phyloP scores from a whole-genome alignment of 2,888 invertebrate species.

The Flexamia atlantica region DNA sequence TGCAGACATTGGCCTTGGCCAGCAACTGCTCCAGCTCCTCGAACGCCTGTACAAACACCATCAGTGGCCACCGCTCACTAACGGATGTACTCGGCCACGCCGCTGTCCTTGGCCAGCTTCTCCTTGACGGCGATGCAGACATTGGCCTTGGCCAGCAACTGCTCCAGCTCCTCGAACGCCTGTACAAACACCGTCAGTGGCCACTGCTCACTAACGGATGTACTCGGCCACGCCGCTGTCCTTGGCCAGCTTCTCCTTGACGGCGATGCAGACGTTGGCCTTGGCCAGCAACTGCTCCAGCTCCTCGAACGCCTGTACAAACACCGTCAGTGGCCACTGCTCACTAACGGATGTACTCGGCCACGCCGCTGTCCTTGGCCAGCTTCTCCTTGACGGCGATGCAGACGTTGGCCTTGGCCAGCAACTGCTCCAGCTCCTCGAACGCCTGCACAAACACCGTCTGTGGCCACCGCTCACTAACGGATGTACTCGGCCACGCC shows the following conservation, averaged over 20 bases:
- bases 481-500: too few species aligned
- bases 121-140: constrained; percentile 98
- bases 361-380: constrained; percentile 97
- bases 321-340: too few species aligned
- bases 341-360: too few species aligned
- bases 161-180: constrained; percentile 97
- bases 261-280: constrained; percentile 94
- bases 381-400: constrained; percentile 96
- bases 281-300: constrained; percentile 90
- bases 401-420: constrained; percentile 91
- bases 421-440: constrained; percentile 92
- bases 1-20: constrained; percentile 91
- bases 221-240: too few species aligned
- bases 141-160: constrained; percentile 86
- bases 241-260: constrained; percentile 95
- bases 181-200: too few species aligned
- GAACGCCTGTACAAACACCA: constrained; percentile 90
- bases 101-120: constrained; percentile 96
- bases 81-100: too few species aligned
- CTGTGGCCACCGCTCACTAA: too few species aligned
- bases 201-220: too few species aligned
- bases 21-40: constrained; percentile 94
- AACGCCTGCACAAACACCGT: constrained; percentile 91
- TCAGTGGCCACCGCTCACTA: too few species aligned
- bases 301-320: constrained; percentile 92